Conservation (phyloP, 2,888 invertebrate species). For the Meghimatium bilineatum region DNA sequence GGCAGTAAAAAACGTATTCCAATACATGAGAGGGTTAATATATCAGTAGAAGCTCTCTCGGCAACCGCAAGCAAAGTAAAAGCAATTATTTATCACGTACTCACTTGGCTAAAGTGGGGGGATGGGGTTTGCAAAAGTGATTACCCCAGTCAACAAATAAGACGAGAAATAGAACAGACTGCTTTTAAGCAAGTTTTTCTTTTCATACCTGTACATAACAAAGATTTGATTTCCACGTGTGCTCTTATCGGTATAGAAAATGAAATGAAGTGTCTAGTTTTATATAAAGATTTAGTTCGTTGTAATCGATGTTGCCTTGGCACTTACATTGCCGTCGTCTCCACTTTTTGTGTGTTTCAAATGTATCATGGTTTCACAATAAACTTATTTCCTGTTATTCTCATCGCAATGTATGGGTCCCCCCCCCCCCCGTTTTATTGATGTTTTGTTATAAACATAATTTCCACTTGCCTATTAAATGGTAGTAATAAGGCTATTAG, state of each 20-base stretch:
- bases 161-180: background rate
- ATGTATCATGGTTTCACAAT: too few species aligned
- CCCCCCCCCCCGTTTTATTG: too few species aligned
- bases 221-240: too few species aligned
- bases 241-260: background rate
- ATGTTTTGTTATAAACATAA: too few species aligned
- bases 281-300: background rate
- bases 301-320: too few species aligned
- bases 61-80: background rate
- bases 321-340: too few species aligned
- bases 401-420: too few species aligned
- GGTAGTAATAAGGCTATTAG: too few species aligned
- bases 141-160: background rate
- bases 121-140: background rate
- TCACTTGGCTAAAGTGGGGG: background rate
- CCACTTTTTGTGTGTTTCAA: too few species aligned
- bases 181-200: background rate
- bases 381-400: too few species aligned
- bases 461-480: too few species aligned
- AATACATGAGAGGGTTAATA: background rate
- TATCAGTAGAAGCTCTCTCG: background rate
- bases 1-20: slow-evolving; percentile 21
- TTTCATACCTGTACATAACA: too few species aligned
- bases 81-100: slow-evolving; percentile 8
- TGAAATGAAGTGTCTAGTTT: background rate